Evolutionary conservation across 2,113 vertebrate species (phyloP), one percentile per base, ranked within the genome.

Genomic region (Anolis sagrei): DNA sequence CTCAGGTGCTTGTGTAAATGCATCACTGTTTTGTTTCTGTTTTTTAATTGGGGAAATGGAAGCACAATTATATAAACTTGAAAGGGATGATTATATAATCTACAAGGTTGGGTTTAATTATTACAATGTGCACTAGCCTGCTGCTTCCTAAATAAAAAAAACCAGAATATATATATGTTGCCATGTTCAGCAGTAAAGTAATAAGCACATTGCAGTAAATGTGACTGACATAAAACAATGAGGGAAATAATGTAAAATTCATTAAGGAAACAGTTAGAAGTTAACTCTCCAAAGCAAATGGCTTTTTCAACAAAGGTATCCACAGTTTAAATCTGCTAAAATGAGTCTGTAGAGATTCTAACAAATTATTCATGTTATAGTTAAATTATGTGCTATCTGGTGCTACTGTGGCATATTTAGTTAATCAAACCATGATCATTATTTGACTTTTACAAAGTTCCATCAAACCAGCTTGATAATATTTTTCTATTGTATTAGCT

Each of bases 81-180:
- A 93, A 94, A 88, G 79, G 49, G 19, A 88, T 92, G 89, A 81
- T 90, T 95, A 32, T 95, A 32, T 92, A 93, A 95, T 95, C 87
- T 90, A 96, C 84, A 93, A 94, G 88, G 86, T 72, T 96, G 88
- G 82, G 86, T 94, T 88, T 95, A 88, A 95, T 96, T 96, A 95
- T 95, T 94, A 95, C 92, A 93, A 88, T 44, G 4, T 95, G 91
- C 0, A 73, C 94, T 93, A 94, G 86, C 93, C 92, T 95, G 93
- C 93, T 94, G 93, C 93, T 95, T 94, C 90, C 93, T 75, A 96
- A 96, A 92, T 91, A 10, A 61, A 94, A 95, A n/a, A 95, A 95
- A 93, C 83, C 91, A 92, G 91, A 94, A 93, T 95, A 96, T 96
- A 94, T 93, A 86, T 70, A 91, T 69, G 83, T 89, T 95, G 90